Percentiles rank a stretch among this genome's conserved stretches.
phyloP scores from a whole-genome alignment of 2,797 vertebrate species.

The Todus mexicanus region DNA sequence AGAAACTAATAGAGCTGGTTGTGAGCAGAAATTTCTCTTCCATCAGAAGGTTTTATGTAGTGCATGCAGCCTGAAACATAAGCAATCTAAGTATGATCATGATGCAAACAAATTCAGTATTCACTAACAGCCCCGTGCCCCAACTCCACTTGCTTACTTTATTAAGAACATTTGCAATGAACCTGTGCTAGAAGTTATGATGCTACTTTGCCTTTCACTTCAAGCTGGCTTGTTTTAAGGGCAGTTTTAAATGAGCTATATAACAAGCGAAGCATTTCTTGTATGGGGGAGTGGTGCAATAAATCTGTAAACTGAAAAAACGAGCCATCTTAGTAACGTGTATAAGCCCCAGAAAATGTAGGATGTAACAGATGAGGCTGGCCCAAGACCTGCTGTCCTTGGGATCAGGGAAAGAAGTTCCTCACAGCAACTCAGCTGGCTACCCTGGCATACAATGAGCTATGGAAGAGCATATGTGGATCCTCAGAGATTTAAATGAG shows the following conservation, averaged over 20 bases:
- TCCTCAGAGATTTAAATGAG: neutral
- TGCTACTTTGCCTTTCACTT: neutral
- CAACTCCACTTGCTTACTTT: neutral
- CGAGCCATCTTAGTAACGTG: neutral
- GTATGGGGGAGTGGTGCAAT: neutral
- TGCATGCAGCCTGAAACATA: neutral
- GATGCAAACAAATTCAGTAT: neutral
- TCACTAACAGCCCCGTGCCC: neutral
- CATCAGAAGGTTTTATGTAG: neutral
- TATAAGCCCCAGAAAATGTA: neutral
- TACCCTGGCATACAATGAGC: accelerated
- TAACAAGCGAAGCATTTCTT: neutral
- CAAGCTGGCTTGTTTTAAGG: neutral
- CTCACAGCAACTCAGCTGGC: neutral
- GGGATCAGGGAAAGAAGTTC: neutral
- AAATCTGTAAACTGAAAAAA: neutral
- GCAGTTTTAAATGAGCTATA: neutral
- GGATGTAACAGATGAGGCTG: neutral
- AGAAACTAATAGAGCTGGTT: neutral
- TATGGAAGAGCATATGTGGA: neutral
- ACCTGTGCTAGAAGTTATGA: neutral
- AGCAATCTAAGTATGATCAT: neutral
- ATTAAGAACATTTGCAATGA: neutral
- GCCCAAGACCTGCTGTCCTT: neutral
- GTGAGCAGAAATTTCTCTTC: neutral